Percentiles rank a stretch among this genome's conserved stretches.
phyloP scores from a whole-genome alignment of 2,888 invertebrate species.

The Agapostemon virescens region DNA sequence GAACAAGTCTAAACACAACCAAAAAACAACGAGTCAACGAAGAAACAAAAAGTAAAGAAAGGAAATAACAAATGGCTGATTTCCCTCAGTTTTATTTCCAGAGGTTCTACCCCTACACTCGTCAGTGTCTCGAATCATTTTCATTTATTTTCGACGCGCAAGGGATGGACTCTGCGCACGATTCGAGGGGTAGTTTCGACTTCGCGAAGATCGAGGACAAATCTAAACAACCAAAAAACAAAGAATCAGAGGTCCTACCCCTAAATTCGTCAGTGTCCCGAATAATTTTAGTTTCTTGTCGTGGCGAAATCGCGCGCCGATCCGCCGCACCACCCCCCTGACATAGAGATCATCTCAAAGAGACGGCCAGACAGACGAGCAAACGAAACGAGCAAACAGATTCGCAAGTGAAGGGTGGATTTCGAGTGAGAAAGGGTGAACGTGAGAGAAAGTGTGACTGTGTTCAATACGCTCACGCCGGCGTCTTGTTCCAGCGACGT shows the following conservation, averaged over 20 bases:
- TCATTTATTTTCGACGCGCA: slow-evolving; percentile 34
- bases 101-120: no score
- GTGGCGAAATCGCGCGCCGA: slow-evolving; percentile 28
- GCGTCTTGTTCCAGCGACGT: background rate
- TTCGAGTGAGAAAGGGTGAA: slow-evolving; percentile 18
- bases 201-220: background rate
- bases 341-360: slow-evolving; percentile 33
- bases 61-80: background rate
- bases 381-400: slow-evolving; percentile 24
- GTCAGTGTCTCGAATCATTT: no score
- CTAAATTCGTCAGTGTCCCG: slow-evolving; percentile 49
- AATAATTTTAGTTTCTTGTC: no score
- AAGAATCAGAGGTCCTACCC: slow-evolving; percentile 28
- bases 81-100: no score
- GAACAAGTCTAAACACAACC: background rate
- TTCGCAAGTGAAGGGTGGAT: slow-evolving; percentile 24
- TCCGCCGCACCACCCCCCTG: slow-evolving; percentile 18
- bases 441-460: background rate
- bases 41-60: background rate
- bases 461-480: slow-evolving; percentile 7
- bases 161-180: slow-evolving; percentile 41
- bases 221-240: background rate
- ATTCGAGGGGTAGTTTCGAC: slow-evolving; percentile 44
- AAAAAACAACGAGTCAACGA: background rate
- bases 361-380: slow-evolving; percentile 44